phyloP scores from a whole-genome alignment of 2,888 invertebrate species.

The Platypus cylindrus region DNA sequence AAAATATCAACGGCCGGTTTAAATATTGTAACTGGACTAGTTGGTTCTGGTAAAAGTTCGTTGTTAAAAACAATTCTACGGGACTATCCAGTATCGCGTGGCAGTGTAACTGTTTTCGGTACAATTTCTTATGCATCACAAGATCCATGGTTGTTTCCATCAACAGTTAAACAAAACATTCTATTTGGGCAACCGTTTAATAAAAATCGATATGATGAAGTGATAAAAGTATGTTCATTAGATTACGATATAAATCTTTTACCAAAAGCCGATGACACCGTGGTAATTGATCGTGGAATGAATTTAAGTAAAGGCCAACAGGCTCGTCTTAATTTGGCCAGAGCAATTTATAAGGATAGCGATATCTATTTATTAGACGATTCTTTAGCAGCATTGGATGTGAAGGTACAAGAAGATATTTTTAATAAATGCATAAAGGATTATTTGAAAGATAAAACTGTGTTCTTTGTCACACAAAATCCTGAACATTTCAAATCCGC shows the following conservation, averaged over 20 bases:
- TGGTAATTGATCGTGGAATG: slow-evolving; percentile 64
- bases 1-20: slow-evolving; percentile 24
- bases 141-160: slow-evolving; percentile 47
- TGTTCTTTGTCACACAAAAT: slow-evolving; percentile 63
- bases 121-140: slow-evolving; percentile 44
- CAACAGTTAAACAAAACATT: slow-evolving; percentile 61
- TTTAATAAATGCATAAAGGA: slow-evolving; percentile 62
- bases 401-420: slow-evolving; percentile 67
- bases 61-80: slow-evolving; percentile 33
- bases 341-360: slow-evolving; percentile 69
- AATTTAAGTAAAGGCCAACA: slow-evolving; percentile 69
- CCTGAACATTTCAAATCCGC: slow-evolving; percentile 44
- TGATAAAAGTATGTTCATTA: slow-evolving; percentile 51
- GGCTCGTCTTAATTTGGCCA: slow-evolving; percentile 72
- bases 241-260: slow-evolving; percentile 56
- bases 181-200: slow-evolving; percentile 54
- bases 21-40: slow-evolving; percentile 47
- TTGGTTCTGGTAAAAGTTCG: slow-evolving; percentile 52
- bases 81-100: slow-evolving; percentile 32
- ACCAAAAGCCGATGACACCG: slow-evolving; percentile 63
- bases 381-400: slow-evolving; percentile 77
- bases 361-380: slow-evolving; percentile 80
- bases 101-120: slow-evolving; percentile 37
- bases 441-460: slow-evolving; percentile 50
- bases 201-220: slow-evolving; percentile 25